Conservation (phyloP, 2,888 invertebrate genomes). For the Drosophila paramelanica region DNA sequence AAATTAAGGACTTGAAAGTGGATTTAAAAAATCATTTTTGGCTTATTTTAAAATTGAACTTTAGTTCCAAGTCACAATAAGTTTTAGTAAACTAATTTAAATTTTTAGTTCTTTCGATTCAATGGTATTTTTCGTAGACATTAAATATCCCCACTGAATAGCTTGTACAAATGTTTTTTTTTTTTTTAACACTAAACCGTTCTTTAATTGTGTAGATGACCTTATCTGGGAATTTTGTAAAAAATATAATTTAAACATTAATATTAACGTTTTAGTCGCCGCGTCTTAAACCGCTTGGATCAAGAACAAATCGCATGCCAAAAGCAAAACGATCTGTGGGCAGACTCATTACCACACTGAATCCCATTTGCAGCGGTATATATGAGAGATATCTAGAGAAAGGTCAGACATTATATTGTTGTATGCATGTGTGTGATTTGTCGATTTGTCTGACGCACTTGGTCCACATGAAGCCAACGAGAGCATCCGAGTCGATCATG, state of each 20-base stretch:
- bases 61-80: no score
- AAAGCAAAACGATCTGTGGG: conserved; percentile 83
- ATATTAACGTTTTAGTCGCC: conserved; percentile 52
- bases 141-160: neutral
- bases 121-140: no score
- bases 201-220: conserved; percentile 27
- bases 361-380: conserved; percentile 79
- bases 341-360: conserved; percentile 82
- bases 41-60: no score
- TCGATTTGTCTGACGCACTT: conserved; percentile 63
- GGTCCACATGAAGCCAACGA: conserved; percentile 83
- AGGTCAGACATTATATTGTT: neutral
- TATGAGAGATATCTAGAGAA: conserved; percentile 72
- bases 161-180: neutral
- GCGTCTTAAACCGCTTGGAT: conserved; percentile 79
- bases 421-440: no score
- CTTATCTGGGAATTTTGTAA: conserved; percentile 40
- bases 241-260: conserved; percentile 45
- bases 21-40: no score
- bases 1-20: neutral
- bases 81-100: no score
- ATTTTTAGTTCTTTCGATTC: no score
- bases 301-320: conserved; percentile 82
- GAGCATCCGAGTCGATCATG: conserved; percentile 83
- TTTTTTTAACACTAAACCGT: conserved; percentile 32